Conservation (phyloP, 2,797 vertebrate species). For the Argentina silus region DNA sequence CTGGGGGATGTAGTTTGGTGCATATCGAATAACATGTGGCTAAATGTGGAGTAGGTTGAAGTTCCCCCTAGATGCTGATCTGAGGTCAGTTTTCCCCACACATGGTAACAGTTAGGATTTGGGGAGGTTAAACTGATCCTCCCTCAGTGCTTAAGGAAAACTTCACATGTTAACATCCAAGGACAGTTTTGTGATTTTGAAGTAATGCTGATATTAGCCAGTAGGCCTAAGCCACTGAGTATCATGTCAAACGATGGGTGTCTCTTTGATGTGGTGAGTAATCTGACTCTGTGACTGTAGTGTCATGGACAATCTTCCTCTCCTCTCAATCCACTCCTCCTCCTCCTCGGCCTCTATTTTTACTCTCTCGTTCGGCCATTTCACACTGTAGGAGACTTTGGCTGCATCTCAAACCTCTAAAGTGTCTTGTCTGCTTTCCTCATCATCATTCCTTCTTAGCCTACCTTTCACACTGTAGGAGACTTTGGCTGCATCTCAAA, state of each 20-base stretch:
- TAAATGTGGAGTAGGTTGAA: constrained; percentile 20
- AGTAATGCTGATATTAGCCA: too few relatives aligned
- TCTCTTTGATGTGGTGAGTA: too few relatives aligned
- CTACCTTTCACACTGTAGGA: background rate
- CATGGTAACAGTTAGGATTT: background rate
- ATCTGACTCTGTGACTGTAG: background rate
- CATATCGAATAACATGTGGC: constrained; percentile 49
- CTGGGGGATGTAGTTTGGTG: constrained; percentile 38
- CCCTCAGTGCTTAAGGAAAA: too few relatives aligned
- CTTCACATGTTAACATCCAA: too few relatives aligned
- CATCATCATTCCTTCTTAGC: background rate
- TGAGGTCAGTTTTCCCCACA: constrained; percentile 57
- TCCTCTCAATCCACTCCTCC: background rate
- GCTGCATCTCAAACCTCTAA: too few relatives aligned
- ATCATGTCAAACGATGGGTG: too few relatives aligned
- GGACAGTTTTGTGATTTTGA: too few relatives aligned
- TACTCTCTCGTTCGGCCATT: background rate
- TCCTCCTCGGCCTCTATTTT: constrained; percentile 24
- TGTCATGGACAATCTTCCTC: background rate
- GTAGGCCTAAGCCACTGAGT: too few relatives aligned
- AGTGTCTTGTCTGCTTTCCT: too few relatives aligned
- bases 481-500: too few relatives aligned
- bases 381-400: background rate
- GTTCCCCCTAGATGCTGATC: constrained; percentile 63
- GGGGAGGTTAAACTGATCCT: too few relatives aligned